Base-by-base conservation (phyloP, 35 echinoderm and acorn worm species). In the Chiridota heheva region DNA sequence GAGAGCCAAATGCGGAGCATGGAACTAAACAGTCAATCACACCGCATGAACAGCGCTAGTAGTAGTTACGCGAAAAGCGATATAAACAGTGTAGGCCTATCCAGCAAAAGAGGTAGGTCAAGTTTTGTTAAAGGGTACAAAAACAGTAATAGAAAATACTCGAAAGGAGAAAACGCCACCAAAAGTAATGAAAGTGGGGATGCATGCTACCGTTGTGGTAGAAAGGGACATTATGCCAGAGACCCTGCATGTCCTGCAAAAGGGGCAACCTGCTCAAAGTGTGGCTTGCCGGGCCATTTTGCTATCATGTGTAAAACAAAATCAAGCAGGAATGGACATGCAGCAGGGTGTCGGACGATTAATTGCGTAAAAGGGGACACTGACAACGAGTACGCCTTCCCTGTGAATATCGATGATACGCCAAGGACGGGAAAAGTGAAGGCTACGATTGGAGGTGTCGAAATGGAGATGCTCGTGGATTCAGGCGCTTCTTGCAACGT, bases 401-500 rank as follows among this genome's bases (percentile, higher is more conserved):
- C 34, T 37, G 5, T 72, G 3, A 69, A 28, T 27, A 5, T 68
- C 34, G 12, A 20, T 15, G 34, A 0, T 16, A 63, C 60, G 34
- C 34, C 34, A 26, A 12, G 31, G 28, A 24, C n/a, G 44, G 82
- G 81, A 13, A 73, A 73, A 73, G 16, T 45, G 6, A 73, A 39
- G 49, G 40, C 70, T 46, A 45, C 70, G 20, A 27, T 80, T 13
- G 40, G 77, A 8, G 56, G 77, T 24, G 53, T 62, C 37, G 8
- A 1, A 7, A 32, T 80, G 18, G 36, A 39, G 0, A 62, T 80
- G 36, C 34, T 80, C 12, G 44, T 80, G 20, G 56, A 80, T 39
- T 80, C 77, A 7, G 57, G 58, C 12, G 60, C 77, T 5, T 73
- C 70, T 13, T 31, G 70, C 42, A 58, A 77, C 26, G 42, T 58